These are phyloP conservation scores for Tachycineta bicolor DNA, from an alignment of 2,113 vertebrate species.

Conservation along the genomic window DNA sequence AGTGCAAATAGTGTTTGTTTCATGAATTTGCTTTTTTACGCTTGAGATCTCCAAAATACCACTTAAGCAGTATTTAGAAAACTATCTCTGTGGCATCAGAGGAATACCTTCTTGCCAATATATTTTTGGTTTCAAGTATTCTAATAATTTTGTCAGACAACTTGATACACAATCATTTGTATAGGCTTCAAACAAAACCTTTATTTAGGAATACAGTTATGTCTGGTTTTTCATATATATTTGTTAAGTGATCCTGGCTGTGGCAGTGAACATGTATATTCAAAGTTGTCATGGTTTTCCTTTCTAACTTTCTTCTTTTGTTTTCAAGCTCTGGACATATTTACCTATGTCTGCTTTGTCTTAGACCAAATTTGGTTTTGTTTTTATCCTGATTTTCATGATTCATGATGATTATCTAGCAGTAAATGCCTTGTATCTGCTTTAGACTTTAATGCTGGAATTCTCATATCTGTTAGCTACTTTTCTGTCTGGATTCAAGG, in stretches of 20 bases:
- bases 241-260: neutral
- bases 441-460: neutral
- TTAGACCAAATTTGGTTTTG: neutral
- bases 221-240: neutral
- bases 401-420: neutral
- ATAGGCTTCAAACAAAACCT: neutral
- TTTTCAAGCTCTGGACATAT: neutral
- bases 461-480: neutral
- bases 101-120: neutral
- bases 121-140: neutral
- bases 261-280: neutral
- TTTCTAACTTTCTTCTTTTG: neutral
- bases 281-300: neutral
- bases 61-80: neutral
- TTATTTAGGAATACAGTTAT: neutral
- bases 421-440: neutral
- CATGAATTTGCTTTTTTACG: neutral
- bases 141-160: neutral
- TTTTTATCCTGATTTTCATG: neutral
- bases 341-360: neutral
- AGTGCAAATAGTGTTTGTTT: neutral
- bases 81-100: neutral
- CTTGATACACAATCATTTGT: neutral
- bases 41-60: neutral
- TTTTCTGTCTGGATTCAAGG: neutral